Evolutionary conservation across 2,797 vertebrate genomes (phyloP), one percentile per base, ranked within the genome.

Genomic region (Valencia hispanica): DNA sequence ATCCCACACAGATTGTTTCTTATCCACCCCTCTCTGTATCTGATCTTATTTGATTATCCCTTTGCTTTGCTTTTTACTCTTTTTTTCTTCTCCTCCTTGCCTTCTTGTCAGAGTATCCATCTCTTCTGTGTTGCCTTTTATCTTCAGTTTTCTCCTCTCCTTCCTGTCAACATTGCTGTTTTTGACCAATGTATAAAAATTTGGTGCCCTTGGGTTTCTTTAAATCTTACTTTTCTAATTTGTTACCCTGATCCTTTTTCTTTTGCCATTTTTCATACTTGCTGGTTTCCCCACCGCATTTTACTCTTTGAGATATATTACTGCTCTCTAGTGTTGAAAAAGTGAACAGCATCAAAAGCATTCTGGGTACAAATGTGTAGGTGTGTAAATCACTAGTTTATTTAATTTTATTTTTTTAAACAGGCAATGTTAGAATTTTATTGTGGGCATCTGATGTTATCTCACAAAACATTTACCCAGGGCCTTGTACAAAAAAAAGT

Each of bases 241-340:
- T 73, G 41, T 55, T 68, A 41, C 48, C 68, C n/a, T 32, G 14
- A 32, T 36, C 61, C 50, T 5, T 2, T 25, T 59, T 4, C 15
- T 69, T 45, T 36, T 5, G 34, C 4, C 36, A 8, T 77, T 9
- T 74, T 51, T 72, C 43, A 7, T 30, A 1, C 41, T 75, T 30
- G 32, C 45, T 78, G 17, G 27, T 22, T 68, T 71, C 75, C 36
- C 3, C 22, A 48, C 7, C 25, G 6, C 45, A 57, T 30, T 48
- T 4, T 69, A 39, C 14, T 78, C 88, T 77, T 81, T 83, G 74
- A 89, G 88, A 90, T 88, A 83, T 88, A 57, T 89, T 88, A 92
- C 86, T 89, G 90, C 83, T 91, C 90, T 89, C 93, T 92, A 92
- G 88, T 90, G 89, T 87, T 90, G 82, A 45, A 75, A 88, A 86